Evolutionary conservation across 2,113 vertebrate genomes (phyloP), one percentile per base, ranked within the genome.

Genomic region (Gymnocephalus cernua): DNA sequence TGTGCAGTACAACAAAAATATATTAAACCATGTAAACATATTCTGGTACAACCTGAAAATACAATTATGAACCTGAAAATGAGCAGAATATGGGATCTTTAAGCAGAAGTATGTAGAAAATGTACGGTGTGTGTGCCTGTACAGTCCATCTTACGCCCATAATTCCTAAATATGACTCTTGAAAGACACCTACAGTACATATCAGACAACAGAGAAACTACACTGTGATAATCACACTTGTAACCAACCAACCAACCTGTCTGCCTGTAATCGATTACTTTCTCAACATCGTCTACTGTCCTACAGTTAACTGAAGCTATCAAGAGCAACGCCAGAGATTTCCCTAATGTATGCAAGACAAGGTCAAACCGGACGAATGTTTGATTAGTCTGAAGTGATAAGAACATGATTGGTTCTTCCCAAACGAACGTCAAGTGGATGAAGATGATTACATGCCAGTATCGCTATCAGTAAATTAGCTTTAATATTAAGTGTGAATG

Each of bases 401-500:
- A 73, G 9, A 56, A 83, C 12, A 0, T 53, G 57, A 65, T 48
- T 47, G 38, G 63, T 59, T 65, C 70, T 44, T 14, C 35, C 21
- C 38, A 38, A 19, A 11, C 3, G 0, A 21, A 8, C 4, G 12
- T 38, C 45, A 4, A 14, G n/a, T 8, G 27, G 48, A 64, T 27
- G n/a, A 75, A 15, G 59, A 50, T 63, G 72, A 41, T 74, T 32
- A 9, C 8, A 11, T 47, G 65, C 2, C 35, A 54, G 54, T 48
- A 56, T 27, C 6, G 1, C 27, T 11, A 16, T 47, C 38, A 47
- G 25, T 25, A 41, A 47, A 56, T 1, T 29, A 27, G 41, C 29
- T 56, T 13, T 14, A 19, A 41, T 54, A 6, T 6, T 1, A 14
- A 51, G 35, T 38, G 35, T 32, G 27, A 5, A 51, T 4, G 0